Percentiles rank a stretch among this genome's conserved stretches.
Evolutionary conservation across 2,797 vertebrate species (phyloP).

Genomic region (Lacerta bilineata): DNA sequence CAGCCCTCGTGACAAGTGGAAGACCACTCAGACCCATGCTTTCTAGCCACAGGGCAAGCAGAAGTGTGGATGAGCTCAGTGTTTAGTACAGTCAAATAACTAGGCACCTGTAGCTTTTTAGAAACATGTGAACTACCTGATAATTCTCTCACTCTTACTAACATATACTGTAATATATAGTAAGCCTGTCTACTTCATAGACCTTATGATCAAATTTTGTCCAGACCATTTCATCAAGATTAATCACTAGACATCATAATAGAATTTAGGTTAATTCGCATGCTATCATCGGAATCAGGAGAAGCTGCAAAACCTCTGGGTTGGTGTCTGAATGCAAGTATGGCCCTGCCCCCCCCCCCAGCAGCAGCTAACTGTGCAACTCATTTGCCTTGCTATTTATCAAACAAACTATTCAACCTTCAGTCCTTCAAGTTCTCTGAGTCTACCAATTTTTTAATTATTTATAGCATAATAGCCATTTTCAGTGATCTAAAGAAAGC

Average conservation of each 20-base stretch:
- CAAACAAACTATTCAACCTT: neutral
- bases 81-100: conserved; percentile 9
- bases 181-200: neutral
- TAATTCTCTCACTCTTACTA: neutral
- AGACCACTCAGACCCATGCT: too few relatives aligned
- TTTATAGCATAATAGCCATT: neutral
- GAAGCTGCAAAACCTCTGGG: too few relatives aligned
- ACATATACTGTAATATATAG: neutral
- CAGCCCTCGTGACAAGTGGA: too few relatives aligned
- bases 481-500: neutral
- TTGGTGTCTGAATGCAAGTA: too few relatives aligned
- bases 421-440: neutral
- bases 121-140: neutral
- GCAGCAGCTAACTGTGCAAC: neutral
- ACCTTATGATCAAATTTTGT: neutral
- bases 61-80: too few relatives aligned
- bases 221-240: neutral
- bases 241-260: neutral
- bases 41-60: too few relatives aligned
- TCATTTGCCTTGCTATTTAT: neutral
- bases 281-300: too few relatives aligned
- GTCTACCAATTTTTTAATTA: neutral
- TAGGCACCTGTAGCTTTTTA: neutral
- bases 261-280: neutral
- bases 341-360: neutral